A percentile compares a stretch with the other conserved stretches of the same genome.
Conservation (phyloP, 2,113 vertebrate species). For the Callaeas wilsoni region DNA sequence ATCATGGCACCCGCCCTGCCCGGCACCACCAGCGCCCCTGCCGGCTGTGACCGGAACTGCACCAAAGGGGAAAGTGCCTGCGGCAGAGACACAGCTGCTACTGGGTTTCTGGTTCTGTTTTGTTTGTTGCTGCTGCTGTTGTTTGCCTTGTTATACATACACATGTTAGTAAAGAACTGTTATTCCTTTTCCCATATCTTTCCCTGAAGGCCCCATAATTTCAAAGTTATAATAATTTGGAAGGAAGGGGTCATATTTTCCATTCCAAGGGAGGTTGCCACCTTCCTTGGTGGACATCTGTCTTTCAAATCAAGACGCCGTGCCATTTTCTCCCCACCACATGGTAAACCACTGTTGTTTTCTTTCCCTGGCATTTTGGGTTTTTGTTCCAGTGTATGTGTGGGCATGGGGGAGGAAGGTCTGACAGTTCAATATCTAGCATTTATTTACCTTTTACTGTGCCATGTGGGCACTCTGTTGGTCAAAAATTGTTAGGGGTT, state of each 20-base stretch:
- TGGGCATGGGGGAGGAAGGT: neutral
- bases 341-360: neutral
- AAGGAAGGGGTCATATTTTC: neutral
- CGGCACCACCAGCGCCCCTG: neutral
- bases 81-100: neutral
- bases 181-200: neutral
- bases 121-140: too few relatives aligned
- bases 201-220: neutral
- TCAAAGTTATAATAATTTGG: neutral
- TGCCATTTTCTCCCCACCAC: neutral
- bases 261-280: neutral
- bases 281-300: neutral
- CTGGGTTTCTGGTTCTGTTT: too few relatives aligned
- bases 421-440: neutral
- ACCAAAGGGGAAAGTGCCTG: neutral
- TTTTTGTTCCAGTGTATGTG: neutral
- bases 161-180: neutral
- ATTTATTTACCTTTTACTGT: neutral
- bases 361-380: neutral
- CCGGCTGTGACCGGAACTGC: neutral
- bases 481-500: neutral
- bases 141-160: too few relatives aligned
- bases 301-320: neutral
- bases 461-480: neutral
- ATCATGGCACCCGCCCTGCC: neutral